Base-by-base conservation (phyloP, 2,797 vertebrate species). In the Discoglossus pictus region DNA sequence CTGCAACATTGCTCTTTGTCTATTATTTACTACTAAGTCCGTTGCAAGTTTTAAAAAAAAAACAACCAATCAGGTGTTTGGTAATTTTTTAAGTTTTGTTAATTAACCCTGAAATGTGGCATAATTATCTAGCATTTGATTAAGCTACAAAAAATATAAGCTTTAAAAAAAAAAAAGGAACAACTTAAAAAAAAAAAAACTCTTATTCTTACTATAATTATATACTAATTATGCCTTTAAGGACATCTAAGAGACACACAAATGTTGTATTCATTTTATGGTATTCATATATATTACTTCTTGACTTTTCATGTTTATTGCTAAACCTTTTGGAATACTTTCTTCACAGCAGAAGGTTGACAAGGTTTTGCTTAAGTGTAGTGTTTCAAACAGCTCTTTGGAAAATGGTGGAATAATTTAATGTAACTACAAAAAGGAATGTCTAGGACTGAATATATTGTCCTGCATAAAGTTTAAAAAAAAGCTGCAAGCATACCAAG, bases 391-490 rank as follows among this genome's bases (percentile, higher is more conserved):
- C 44, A 47, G 17, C 20, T 44, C 15, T 44, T 20, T 1, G n/a
- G n/a, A n/a, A 47, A 47, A 47, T 47, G 12, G 12, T 47, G 44
- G 44, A 21, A 47, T 47, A 47, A 47, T 47, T 47, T 24, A 8
- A 47, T 12, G 23, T 21, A 6, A 13, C 6, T 47, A 20, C 3
- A 21, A 47, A 12, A 47, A 47, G 44, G 13, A 23, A 44, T 7
- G 20, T 21, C 8, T 47, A 13, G 18, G 18, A 47, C 18, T 47
- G 20, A 47, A 21, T 20, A 23, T 11, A 47, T 21, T 47, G 8
- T 47, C 21, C 18, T 47, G 23, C 44, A n/a, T n/a, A n/a, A 4
- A 44, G 21, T 47, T 23, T 12, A 21, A 47, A 47, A 47, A 24
- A 17, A 12, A 13, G 36, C 7, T 34, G 31, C 5, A 34, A 34